These are phyloP conservation scores for Sebastiscus albofasciatus DNA, from an alignment of 2,797 vertebrate species.

Conservation along the genomic window DNA sequence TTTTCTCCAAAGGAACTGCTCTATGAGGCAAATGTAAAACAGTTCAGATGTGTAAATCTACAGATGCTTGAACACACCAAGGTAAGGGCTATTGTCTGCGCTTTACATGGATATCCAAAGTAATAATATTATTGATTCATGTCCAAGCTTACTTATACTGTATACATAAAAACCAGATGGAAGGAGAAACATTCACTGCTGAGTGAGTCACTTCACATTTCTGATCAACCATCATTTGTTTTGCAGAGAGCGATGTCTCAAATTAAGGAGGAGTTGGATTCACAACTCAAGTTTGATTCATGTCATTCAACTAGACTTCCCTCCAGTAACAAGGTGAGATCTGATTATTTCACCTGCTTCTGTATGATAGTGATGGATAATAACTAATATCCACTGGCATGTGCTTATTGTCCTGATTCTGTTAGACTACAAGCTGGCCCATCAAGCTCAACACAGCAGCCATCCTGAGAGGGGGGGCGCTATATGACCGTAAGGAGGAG, in stretches of 20 bases:
- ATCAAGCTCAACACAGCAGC: constrained; percentile 91
- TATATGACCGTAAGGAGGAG: constrained; percentile 87
- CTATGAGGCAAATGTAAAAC: constrained; percentile 82
- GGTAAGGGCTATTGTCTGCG: constrained; percentile 55
- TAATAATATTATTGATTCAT: background rate
- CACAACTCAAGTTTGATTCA: constrained; percentile 72
- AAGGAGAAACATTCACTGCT: background rate
- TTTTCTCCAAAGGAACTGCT: constrained; percentile 82
- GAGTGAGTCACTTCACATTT: background rate
- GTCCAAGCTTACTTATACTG: too few relatives aligned
- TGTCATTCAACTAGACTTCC: constrained; percentile 59
- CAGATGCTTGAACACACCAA: constrained; percentile 75
- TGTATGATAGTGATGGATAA: background rate
- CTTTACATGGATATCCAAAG: background rate
- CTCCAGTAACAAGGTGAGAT: constrained; percentile 61
- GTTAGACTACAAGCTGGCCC: constrained; percentile 80
- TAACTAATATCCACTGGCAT: background rate
- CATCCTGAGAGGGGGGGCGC: constrained; percentile 88
- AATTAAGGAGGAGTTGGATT: constrained; percentile 73
- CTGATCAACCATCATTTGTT: background rate
- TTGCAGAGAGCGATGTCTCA: constrained; percentile 74
- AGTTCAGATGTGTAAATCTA: constrained; percentile 82
- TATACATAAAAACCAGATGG: background rate
- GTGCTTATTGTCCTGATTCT: constrained; percentile 21
- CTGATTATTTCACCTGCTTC: background rate